phyloP scores from a whole-genome alignment of 2,797 vertebrate genomes.

The Sandelia bainsii region DNA sequence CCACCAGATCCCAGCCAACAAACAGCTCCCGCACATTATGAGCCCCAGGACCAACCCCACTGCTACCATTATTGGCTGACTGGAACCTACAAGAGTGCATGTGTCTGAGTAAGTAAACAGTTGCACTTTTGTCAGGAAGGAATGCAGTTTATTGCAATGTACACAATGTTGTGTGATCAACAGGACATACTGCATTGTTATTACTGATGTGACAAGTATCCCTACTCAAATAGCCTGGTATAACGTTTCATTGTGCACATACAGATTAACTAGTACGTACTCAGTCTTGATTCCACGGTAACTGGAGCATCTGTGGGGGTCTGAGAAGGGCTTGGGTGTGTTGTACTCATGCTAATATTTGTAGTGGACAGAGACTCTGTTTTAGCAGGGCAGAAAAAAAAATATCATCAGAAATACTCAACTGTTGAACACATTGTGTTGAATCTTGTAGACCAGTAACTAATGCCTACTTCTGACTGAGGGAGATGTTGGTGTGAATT shows the following conservation, averaged over 20 bases:
- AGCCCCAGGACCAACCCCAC: conserved; percentile 85
- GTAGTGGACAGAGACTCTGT: conserved; percentile 66
- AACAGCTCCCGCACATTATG: conserved; percentile 83
- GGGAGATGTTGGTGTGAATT: conserved; percentile 55
- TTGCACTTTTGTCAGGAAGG: conserved; percentile 23
- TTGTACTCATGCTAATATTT: conserved; percentile 44
- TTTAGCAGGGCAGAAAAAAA: conserved; percentile 15
- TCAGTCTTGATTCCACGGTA: conserved; percentile 72
- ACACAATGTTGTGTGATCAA: conserved; percentile 6
- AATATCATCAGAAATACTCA: conserved; percentile 6
- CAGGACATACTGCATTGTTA: neutral
- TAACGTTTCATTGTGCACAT: conserved; percentile 1
- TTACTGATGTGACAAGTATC: neutral
- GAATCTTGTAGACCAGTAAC: neutral
- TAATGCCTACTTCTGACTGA: conserved; percentile 48
- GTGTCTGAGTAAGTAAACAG: conserved; percentile 41
- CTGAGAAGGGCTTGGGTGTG: conserved; percentile 22
- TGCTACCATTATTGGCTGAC: conserved; percentile 81
- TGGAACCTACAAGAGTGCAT: conserved; percentile 76
- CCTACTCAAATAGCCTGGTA: neutral
- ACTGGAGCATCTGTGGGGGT: conserved; percentile 68
- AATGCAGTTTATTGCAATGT: conserved; percentile 40
- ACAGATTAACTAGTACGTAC: conserved; percentile 53
- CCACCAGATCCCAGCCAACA: conserved; percentile 85
- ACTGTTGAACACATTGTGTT: neutral